Evolutionary conservation across 2,113 vertebrate genomes (phyloP).

Genomic region (Paramormyrops kingsleyae): DNA sequence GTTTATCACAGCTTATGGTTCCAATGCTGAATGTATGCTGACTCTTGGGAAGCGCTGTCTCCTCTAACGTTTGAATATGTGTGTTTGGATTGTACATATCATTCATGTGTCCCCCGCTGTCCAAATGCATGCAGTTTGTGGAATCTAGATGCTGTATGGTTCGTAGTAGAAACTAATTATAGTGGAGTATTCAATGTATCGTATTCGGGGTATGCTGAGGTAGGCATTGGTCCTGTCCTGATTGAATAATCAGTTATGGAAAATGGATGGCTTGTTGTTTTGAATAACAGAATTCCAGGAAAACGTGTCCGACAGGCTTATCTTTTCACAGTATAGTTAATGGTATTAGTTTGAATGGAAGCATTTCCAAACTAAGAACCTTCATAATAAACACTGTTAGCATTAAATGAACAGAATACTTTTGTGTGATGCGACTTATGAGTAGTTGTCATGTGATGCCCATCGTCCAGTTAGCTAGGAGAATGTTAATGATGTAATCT

Average conservation of each 20-base stretch:
- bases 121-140: not conserved
- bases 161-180: not conserved
- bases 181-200: not conserved
- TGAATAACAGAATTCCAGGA: not conserved
- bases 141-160: not conserved
- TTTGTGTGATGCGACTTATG: not conserved
- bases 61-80: not conserved
- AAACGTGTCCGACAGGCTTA: not conserved
- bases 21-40: not conserved
- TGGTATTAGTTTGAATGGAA: not conserved
- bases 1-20: not conserved
- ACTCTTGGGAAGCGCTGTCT: not conserved
- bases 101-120: not conserved
- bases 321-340: not conserved
- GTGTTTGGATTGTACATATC: not conserved
- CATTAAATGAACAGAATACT: not conserved
- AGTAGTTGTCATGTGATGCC: not conserved
- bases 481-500: constrained; percentile 8
- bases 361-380: not conserved
- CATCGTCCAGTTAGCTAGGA: not conserved
- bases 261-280: not conserved
- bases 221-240: not conserved
- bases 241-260: not conserved
- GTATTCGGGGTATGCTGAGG: not conserved
- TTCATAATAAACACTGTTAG: not conserved